Evolutionary conservation across 2,797 vertebrate species (phyloP).

Genomic region (Momotus momota): DNA sequence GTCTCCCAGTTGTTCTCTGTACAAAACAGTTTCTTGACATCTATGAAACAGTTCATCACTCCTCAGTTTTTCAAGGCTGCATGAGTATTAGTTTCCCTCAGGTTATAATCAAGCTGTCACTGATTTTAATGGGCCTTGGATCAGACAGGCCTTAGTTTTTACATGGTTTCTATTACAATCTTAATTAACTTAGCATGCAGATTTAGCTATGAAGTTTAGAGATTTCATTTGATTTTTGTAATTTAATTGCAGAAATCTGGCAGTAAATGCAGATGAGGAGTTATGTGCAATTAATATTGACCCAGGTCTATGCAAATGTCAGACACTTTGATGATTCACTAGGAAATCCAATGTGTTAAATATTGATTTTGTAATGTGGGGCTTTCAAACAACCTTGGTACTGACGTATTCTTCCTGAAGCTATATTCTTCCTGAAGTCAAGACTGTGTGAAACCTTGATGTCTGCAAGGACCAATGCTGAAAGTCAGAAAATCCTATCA

Average conservation of each 20-base stretch:
- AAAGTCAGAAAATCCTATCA: neutral
- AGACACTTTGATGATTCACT: slow-evolving; percentile 6
- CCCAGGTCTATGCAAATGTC: slow-evolving; percentile 10
- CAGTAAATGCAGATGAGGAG: slow-evolving; percentile 36
- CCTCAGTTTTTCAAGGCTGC: neutral
- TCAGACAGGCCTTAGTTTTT: slow-evolving; percentile 10
- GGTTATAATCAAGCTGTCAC: slow-evolving; percentile 43
- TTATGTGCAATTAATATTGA: slow-evolving; percentile 46
- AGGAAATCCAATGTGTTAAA: neutral
- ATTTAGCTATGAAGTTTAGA: slow-evolving; percentile 28
- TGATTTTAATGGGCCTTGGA: slow-evolving; percentile 30
- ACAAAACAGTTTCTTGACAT: neutral
- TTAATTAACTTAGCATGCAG: slow-evolving; percentile 51
- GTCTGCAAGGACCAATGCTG: neutral
- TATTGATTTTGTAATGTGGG: neutral
- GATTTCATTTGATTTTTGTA: slow-evolving; percentile 42
- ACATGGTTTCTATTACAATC: slow-evolving; percentile 15
- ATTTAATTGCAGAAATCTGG: slow-evolving; percentile 28
- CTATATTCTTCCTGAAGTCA: neutral
- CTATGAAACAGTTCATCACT: neutral
- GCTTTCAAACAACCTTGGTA: neutral
- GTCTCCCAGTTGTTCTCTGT: neutral
- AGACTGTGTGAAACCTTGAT: neutral
- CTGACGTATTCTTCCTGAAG: neutral
- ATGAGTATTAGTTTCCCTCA: slow-evolving; percentile 15